Base-by-base conservation (phyloP, 37 sponge, comb jelly and placozoan species). In the Axinella damicornis region DNA sequence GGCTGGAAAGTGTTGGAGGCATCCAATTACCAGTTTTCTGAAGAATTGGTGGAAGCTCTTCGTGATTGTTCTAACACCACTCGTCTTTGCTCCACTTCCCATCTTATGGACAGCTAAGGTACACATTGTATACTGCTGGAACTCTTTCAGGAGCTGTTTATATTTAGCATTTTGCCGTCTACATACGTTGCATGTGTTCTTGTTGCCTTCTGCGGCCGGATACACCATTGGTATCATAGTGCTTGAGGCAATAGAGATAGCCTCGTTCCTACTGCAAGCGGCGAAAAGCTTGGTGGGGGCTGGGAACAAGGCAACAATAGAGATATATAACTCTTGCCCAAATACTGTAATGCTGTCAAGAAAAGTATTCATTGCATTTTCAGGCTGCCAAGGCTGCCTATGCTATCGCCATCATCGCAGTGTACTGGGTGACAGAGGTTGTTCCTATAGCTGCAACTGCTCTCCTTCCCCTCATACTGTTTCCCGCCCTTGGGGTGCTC, bases 371-470 rank as follows among this genome's bases (percentile, higher is more conserved):
- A n/a, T 9, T 46, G 46, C 4, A 46, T 46, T 46, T 76, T 0
- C 75, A 94, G 87, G 90, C 78, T 0, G 86, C 92, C 53, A 85
- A 60, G 24, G 92, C 95, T 39, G 88, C 83, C 19, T 95, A 95
- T 71, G 82, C 65, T 33, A 93, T 98, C 12, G 67, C 73, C 34
- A 91, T 95, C n/a, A 93, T 95, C 0, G 92, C 92, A 22, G 77
- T 93, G 65, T 92, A 86, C 67, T 98, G 98, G 98, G 68, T 95
- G 73, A 93, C 92, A 0, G 94, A 95, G 62, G 95, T 87, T 0
- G 64, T 83, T 24, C 96, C 98, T 21, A 82, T 98, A 24, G 91
- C 93, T 24, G 90, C 80, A 25, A 95, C 95, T 11, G 90, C 98
- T 39, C 92, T 98, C 17, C 93, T 98, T 20, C 98, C 98, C 27